Base-by-base conservation (phyloP, 1,140 invertebrate species). In the Drosophila pachea region DNA sequence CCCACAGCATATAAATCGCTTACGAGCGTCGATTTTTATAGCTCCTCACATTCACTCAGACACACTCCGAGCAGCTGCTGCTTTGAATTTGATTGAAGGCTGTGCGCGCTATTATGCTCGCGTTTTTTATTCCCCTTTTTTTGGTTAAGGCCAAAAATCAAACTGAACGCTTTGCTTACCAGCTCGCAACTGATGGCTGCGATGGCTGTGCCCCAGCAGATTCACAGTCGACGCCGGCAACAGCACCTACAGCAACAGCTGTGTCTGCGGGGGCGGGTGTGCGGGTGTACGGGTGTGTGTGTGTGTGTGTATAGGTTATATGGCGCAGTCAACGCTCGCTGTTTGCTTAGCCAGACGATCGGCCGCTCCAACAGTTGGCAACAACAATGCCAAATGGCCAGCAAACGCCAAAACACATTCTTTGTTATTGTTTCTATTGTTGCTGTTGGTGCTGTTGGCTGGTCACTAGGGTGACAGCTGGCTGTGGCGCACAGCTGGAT, bases 141-240 rank as follows among this genome's bases (percentile, higher is more conserved):
- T 42, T 59, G 29, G 64, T 60, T 3, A 65, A 76, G 61, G 67
- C 63, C 33, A 70, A 68, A 77, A 62, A 75, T 43, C 64, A 86
- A 74, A 86, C 81, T 86, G 81, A 70, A 77, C 81, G 76, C 81
- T 67, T 74, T 77, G 73, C 71, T 72, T 74, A 67, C 76, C 81
- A 81, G 71, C 62, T 67, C 64, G 49, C 81, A 81, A 86, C 81
- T 84, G 81, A 84, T 76, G 68, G 52, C 67, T 76, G 22, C 22
- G 53, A 45, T n/a, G 45, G 36, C 52, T 58, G 64, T 64, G 65
- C 65, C 49, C 56, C 67, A 76, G 72, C 66, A 64, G 50, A 68
- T 43, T 56, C 48, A 33, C 61, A 65, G 78, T 69, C 62, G 67
- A 78, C 55, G 47, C 54, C 73, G 74, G 47, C 64, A 61, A 59